Evolutionary conservation across 2,113 vertebrate species (phyloP).

Genomic region (Nicator chloris): DNA sequence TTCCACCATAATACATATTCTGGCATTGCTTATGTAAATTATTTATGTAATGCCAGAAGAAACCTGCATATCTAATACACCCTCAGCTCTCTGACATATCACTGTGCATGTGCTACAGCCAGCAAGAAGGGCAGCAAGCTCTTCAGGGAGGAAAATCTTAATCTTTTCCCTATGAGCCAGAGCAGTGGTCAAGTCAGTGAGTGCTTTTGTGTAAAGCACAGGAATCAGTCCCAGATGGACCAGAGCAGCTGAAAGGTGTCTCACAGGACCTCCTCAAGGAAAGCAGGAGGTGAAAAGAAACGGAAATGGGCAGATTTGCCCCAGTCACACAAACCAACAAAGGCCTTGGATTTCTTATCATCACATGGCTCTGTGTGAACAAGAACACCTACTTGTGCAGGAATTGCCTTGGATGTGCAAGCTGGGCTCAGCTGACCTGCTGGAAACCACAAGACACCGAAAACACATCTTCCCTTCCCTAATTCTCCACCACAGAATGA

Average conservation of each 20-base stretch:
- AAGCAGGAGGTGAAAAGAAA: background rate
- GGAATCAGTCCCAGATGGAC: background rate
- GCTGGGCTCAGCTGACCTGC: background rate
- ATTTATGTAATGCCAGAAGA: background rate
- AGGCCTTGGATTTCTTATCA: background rate
- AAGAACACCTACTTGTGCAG: background rate
- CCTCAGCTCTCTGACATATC: background rate
- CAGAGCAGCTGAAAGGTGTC: background rate
- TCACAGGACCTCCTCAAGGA: background rate
- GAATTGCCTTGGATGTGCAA: background rate
- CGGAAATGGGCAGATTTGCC: background rate
- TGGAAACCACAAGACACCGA: background rate
- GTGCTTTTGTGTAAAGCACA: background rate
- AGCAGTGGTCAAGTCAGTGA: fast-evolving
- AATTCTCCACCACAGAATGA: background rate
- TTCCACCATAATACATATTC: background rate
- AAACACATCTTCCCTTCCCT: background rate
- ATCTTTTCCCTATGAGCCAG: background rate
- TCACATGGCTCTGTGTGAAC: background rate
- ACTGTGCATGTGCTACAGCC: background rate
- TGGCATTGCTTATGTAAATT: background rate
- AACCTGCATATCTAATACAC: background rate
- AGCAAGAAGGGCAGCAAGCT: background rate
- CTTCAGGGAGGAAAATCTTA: background rate
- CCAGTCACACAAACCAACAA: background rate